Evolutionary conservation across 2,888 invertebrate species (phyloP), one percentile per base, ranked within the genome.

Genomic region (Coleophora flavipennella): DNA sequence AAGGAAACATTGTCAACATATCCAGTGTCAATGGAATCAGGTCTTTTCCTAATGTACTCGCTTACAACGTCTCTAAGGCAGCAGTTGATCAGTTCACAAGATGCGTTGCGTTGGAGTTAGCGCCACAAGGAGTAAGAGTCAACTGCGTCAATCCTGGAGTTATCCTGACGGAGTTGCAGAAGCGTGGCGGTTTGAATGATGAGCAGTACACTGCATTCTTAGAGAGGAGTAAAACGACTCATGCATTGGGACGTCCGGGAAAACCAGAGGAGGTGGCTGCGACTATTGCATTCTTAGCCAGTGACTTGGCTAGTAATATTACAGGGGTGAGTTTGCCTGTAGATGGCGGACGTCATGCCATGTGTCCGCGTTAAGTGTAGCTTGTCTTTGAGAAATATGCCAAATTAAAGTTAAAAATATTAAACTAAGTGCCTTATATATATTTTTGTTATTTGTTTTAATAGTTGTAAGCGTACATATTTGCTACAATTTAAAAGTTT

Each of bases 101-200:
- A 55, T 97, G 97, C 71, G 88, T 92, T 2, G 97, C 99, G 3
- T 76, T 99, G 42, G 98, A 95, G 61, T 68, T 95, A 38, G 95
- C 93, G 12, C 60, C 88, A 0, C 92, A 93, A 71, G 90, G 92
- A 44, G 94, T 97, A 0, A 83, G 97, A 43, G 96, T 96, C 0
- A 97, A 97, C 72, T 89, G 92, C 50, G 95, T 97, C 0, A 96
- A 96, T 74, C 98, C 98, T 11, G 96, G 98, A 37, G 97, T 98
- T 0, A 92, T 93, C 11, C 68, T 93, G 1, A 98, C 97, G 0
- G 92, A 96, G 67, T 70, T 97, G 27, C 97, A 98, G 56, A 92
- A 89, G 60, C 87, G 92, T 41, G 93, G 94, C 14, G 98, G 98
- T 9, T 88, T 98, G 87, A 88, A 85, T 45, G 91, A 93, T 11